A percentile compares a stretch with the other conserved stretches of the same genome.
These are phyloP conservation scores for Carassius carassius DNA, from an alignment of 2,113 vertebrate species.

Conservation along the genomic window DNA sequence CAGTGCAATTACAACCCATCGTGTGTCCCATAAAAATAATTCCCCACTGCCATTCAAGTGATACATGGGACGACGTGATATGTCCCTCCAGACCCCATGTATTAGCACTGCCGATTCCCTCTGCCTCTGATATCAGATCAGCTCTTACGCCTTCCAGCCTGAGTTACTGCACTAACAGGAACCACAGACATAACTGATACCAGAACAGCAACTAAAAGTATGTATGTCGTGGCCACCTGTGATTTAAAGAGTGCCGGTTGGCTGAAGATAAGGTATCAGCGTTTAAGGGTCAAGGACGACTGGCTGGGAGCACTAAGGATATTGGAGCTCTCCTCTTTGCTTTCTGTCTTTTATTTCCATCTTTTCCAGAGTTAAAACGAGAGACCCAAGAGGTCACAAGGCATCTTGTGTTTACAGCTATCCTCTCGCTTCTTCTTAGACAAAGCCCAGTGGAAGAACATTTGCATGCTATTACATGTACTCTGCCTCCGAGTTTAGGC, in stretches of 20 bases:
- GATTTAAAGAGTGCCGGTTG: constrained; percentile 36
- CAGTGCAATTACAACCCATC: constrained; percentile 43
- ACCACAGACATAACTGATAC: constrained; percentile 20
- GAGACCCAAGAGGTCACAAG: constrained; percentile 33
- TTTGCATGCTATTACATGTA: constrained; percentile 3
- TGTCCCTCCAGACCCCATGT: constrained; percentile 29
- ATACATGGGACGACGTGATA: constrained; percentile 37
- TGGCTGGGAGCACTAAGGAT: neutral
- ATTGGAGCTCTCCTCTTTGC: neutral
- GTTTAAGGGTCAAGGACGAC: constrained; percentile 29
- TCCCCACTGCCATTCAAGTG: constrained; percentile 47
- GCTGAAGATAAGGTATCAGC: constrained; percentile 10
- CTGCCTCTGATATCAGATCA: neutral
- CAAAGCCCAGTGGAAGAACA: neutral
- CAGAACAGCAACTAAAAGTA: constrained; percentile 27
- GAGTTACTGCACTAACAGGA: constrained; percentile 18
- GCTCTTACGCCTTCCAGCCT: neutral
- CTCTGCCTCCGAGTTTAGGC: neutral
- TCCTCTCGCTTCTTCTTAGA: neutral
- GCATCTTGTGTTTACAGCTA: constrained; percentile 15
- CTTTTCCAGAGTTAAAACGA: constrained; percentile 29
- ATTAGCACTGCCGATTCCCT: neutral
- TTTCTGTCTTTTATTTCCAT: constrained; percentile 41
- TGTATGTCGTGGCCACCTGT: neutral
- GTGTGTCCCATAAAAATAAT: constrained; percentile 52